Evolutionary conservation across 2,888 invertebrate genomes (phyloP), one percentile per base, ranked within the genome.

Genomic region (Melanostoma scalare): DNA sequence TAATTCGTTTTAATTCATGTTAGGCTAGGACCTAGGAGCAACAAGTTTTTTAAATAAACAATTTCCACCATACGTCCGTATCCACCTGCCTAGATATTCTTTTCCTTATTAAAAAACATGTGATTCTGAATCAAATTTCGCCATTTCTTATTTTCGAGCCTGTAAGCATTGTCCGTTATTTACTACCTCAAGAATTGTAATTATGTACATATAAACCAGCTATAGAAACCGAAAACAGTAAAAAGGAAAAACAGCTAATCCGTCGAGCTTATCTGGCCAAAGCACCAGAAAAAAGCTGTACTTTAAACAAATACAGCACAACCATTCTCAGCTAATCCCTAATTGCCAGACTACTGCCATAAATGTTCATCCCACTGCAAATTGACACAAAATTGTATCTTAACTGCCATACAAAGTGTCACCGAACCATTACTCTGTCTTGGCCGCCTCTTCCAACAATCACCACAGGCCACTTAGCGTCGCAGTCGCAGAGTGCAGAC

Each of bases 311-410:
- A 52, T 56, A 61, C 20, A 68, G n/a, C 68, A 56, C 63, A 61
- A 58, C 74, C 74, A 75, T 79, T 84, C 69, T 65, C 65, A 74
- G 73, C 46, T 71, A 56, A 75, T 71, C 53, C 84, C 79, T 84
- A 84, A 84, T 78, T 84, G 71, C 71, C 74, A 79, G 58, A 71
- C 79, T 61, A 71, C 61, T 79, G 74, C 84, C 84, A 79, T 84
- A 84, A 84, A 84, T 75, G 84, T 74, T 75, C 79, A 75, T 79
- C 79, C 79, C 36, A 79, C 79, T 71, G 79, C 79, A 84, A 84
- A 79, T 84, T 79, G 84, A 84, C 71, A 84, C 84, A 40, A 78
- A 84, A 84, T 84, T 75, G 71, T 84, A 71, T 84, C 79, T 75
- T 55, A 78, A 65, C 81, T 77, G 77, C 73, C 77, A 68, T 65